These are phyloP conservation scores for Brevimyrus niger DNA, from an alignment of 2,113 vertebrate species.

Conservation along the genomic window DNA sequence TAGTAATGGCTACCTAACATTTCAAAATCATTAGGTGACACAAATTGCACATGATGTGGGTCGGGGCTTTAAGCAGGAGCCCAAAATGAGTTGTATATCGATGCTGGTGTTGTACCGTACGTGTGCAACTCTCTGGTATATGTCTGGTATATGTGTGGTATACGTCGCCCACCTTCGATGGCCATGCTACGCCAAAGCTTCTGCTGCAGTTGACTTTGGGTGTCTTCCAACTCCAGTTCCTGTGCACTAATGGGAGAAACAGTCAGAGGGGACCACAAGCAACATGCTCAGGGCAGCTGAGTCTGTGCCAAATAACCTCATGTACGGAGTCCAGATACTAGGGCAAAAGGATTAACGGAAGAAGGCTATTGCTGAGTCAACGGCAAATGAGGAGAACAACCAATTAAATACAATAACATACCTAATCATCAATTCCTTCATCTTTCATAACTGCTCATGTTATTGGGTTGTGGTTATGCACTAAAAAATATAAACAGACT, in stretches of 20 bases:
- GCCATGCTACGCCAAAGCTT: slow-evolving; percentile 70
- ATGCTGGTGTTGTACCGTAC: no score
- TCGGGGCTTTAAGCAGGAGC: neutral
- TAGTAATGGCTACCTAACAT: neutral
- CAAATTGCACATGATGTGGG: neutral
- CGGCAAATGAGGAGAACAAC: neutral
- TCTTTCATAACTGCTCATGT: neutral
- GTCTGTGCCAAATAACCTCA: neutral
- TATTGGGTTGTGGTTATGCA: neutral
- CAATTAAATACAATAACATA: neutral
- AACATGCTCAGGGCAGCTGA: neutral
- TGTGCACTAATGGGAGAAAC: slow-evolving; percentile 63
- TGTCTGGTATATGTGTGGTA: no score
- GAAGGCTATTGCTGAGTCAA: neutral
- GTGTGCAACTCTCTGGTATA: no score
- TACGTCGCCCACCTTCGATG: slow-evolving; percentile 60
- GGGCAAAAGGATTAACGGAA: neutral
- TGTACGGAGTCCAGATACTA: neutral
- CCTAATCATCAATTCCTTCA: neutral
- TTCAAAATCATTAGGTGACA: slow-evolving; percentile 5
- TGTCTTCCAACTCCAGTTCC: slow-evolving; percentile 84
- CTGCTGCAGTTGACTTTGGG: slow-evolving; percentile 76
- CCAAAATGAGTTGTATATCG: neutral
- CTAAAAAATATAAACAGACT: neutral
- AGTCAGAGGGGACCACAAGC: neutral